Evolutionary conservation across 1,140 invertebrate species (phyloP).

Genomic region (Ruditapes philippinarum): DNA sequence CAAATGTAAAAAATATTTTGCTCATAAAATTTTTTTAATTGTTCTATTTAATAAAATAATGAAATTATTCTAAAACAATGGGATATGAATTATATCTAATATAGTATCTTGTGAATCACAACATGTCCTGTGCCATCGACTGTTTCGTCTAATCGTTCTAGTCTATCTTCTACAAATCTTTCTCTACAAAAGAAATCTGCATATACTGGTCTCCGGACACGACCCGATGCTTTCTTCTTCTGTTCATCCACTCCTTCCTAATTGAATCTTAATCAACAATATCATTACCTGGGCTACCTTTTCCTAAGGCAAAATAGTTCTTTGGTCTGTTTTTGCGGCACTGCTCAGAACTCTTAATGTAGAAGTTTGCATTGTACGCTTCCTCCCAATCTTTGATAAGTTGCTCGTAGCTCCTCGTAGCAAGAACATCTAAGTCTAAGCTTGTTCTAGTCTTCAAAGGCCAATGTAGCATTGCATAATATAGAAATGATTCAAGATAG

Average conservation of each 20-base stretch:
- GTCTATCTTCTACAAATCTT: conserved; percentile 10
- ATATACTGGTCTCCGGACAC: background rate
- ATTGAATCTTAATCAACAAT: conserved; percentile 50
- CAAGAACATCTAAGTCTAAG: conserved; percentile 10
- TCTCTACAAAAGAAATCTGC: conserved; percentile 30
- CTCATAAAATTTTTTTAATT: too few species aligned
- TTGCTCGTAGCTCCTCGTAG: background rate
- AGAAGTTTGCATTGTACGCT: conserved; percentile 7
- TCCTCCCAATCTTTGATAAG: conserved; percentile 21
- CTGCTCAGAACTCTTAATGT: conserved; percentile 19
- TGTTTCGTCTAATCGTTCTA: conserved; percentile 2
- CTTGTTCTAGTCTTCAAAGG: background rate
- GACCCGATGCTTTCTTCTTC: conserved; percentile 1
- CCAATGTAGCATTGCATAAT: conserved; percentile 55
- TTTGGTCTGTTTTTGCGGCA: conserved; percentile 15
- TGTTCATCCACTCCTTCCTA: conserved; percentile 30
- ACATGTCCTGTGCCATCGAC: conserved; percentile 1
- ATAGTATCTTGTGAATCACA: conserved; percentile 1
- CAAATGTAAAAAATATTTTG: too few species aligned
- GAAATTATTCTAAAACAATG: background rate
- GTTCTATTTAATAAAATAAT: background rate
- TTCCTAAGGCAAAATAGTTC: conserved; percentile 46
- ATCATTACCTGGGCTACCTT: conserved; percentile 44
- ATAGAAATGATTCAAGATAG: conserved; percentile 40
- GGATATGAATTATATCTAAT: background rate